These are phyloP conservation scores for Dysidea cf. avara DNA, from an alignment of 37 sponge, comb jelly and placozoan species.

Conservation along the genomic window DNA sequence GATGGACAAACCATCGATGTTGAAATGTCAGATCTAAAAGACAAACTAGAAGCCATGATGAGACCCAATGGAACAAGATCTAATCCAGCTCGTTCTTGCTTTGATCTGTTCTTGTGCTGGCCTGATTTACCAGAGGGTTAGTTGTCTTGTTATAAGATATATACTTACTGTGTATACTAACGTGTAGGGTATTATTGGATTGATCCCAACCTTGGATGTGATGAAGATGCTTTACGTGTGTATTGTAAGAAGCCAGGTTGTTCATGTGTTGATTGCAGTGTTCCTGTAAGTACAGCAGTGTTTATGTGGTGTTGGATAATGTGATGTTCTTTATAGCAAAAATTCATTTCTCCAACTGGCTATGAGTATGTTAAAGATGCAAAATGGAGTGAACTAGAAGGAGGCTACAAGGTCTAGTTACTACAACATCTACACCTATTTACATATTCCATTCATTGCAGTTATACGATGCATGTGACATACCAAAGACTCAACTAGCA, in stretches of 20 bases:
- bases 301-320: too few relatives aligned
- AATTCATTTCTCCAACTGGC: too few relatives aligned
- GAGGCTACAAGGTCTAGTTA: too few relatives aligned
- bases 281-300: too few relatives aligned
- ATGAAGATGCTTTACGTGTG: constrained; percentile 56
- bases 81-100: constrained; percentile 59
- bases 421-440: too few relatives aligned
- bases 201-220: constrained; percentile 79
- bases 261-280: constrained; percentile 56
- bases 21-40: constrained; percentile 34
- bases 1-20: constrained; percentile 74
- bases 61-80: constrained; percentile 64
- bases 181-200: constrained; percentile 64
- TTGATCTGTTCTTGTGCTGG: constrained; percentile 73
- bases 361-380: too few relatives aligned
- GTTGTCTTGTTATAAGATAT: neutral
- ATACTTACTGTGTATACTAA: neutral
- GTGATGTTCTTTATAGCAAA: too few relatives aligned
- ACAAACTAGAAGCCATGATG: constrained; percentile 29
- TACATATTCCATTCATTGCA: too few relatives aligned
- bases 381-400: too few relatives aligned
- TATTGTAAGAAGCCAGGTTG: constrained; percentile 64
- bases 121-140: constrained; percentile 52
- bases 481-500: constrained; percentile 38
- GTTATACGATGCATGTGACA: constrained; percentile 22